Base-by-base conservation (phyloP, 2,888 invertebrate species). In the Andrena flavipes region DNA sequence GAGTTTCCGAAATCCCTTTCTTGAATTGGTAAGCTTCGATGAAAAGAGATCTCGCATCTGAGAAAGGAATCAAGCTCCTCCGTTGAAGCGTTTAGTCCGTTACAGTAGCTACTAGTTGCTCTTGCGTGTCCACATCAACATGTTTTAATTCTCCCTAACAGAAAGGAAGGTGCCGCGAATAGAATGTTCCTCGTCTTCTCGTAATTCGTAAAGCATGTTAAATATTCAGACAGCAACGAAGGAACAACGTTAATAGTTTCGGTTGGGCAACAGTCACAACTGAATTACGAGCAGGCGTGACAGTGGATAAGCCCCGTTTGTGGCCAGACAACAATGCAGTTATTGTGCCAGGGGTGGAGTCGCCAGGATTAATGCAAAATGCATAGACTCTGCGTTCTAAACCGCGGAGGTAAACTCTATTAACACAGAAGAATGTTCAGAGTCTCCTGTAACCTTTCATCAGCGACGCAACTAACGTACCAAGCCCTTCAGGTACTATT, bases 251-350 rank as follows among this genome's bases (percentile, higher is more conserved):
- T 64, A 51, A 63, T 62, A 49, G 71, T 49, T 23, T 5, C 29
- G 64, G 48, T 64, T 64, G 8, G 16, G n/a, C 20, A 59, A 73
- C 29, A 69, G 42, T 13, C 30, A 16, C 23, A 69, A 59, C 49
- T 49, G 63, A 54, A 81, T 73, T n/a, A 35, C 29, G 30, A 10
- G 20, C 35, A 64, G 42, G 13, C 23, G 20, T 48, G 64, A 49
- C 42, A 74, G 42, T 64, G 56, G 56, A 73, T 81, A 79, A 68
- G 62, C 51, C 63, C 8, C 13, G 42, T 42, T 60, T 13, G 26
- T 49, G 73, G 78, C 54, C 68, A 68, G 64, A 69, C 79, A 59
- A 64, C 64, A 51, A 65, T 69, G n/a, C 56, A 13, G 35, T 60
- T 78, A 48, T 62, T 72, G 23, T 49, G 13, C 29, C 23, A 1